phyloP scores from a whole-genome alignment of 2,113 vertebrate genomes.

The Leiothrix lutea region DNA sequence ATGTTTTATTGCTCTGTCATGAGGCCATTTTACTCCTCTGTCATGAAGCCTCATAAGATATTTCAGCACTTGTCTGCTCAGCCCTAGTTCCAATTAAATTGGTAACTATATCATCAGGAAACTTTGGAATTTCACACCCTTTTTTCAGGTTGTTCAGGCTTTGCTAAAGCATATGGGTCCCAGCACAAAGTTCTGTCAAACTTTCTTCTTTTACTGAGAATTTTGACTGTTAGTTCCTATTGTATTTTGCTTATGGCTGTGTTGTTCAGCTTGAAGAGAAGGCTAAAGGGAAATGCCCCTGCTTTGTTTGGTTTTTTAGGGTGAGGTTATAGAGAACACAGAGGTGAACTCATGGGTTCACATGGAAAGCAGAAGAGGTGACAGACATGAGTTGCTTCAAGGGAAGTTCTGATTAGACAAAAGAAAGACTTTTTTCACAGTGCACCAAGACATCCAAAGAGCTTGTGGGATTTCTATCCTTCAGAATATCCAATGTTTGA shows the following conservation, averaged over 20 bases:
- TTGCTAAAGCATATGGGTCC: not conserved
- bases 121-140: not conserved
- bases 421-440: not conserved
- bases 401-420: not conserved
- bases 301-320: not conserved
- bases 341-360: not conserved
- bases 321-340: not conserved
- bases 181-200: not conserved
- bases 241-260: not conserved
- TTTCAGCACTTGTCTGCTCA: not conserved
- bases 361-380: not conserved
- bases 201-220: not conserved
- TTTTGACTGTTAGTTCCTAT: not conserved
- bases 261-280: not conserved
- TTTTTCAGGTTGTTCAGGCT: not conserved
- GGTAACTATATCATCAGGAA: not conserved
- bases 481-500: not conserved
- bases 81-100: not conserved
- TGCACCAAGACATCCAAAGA: not conserved
- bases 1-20: not conserved
- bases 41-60: not conserved
- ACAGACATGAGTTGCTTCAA: not conserved
- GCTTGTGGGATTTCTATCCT: not conserved
- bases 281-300: not conserved
- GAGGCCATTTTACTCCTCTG: not conserved